phyloP scores from a whole-genome alignment of 2,113 vertebrate species.

The Scomber colias region DNA sequence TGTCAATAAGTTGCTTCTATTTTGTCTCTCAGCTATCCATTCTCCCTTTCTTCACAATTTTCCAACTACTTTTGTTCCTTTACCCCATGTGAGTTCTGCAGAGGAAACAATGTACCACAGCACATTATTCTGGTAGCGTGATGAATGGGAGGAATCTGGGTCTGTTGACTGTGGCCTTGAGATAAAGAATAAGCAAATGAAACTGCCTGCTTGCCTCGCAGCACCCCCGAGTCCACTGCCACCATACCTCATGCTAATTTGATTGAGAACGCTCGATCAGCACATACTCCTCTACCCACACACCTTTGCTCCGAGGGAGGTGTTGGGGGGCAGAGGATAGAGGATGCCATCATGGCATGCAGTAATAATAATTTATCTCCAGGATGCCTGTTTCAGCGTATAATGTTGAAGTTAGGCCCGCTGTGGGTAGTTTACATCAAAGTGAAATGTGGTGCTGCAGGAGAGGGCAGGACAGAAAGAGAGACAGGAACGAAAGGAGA shows the following conservation, averaged over 20 bases:
- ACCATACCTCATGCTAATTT: constrained; percentile 79
- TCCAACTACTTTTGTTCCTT: constrained; percentile 47
- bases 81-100: constrained; percentile 50
- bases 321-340: constrained; percentile 19
- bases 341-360: constrained; percentile 50
- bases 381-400: constrained; percentile 67
- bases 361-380: constrained; percentile 77
- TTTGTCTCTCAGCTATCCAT: constrained; percentile 34
- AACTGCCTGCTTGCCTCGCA: constrained; percentile 64
- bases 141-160: constrained; percentile 72
- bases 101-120: constrained; percentile 64
- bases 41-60: constrained; percentile 36
- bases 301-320: constrained; percentile 61
- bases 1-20: constrained; percentile 21
- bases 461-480: constrained; percentile 28
- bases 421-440: constrained; percentile 75
- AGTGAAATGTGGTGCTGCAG: constrained; percentile 57
- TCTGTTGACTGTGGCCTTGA: constrained; percentile 74
- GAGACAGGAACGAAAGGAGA: constrained; percentile 12
- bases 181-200: constrained; percentile 84
- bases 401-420: constrained; percentile 71
- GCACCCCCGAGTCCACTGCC: constrained; percentile 59
- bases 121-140: constrained; percentile 70
- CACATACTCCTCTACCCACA: constrained; percentile 60
- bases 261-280: constrained; percentile 77